Percentiles rank a stretch among this genome's conserved stretches.
These are phyloP conservation scores for Incurvaria masculella DNA, from an alignment of 2,888 invertebrate genomes.

Conservation along the genomic window DNA sequence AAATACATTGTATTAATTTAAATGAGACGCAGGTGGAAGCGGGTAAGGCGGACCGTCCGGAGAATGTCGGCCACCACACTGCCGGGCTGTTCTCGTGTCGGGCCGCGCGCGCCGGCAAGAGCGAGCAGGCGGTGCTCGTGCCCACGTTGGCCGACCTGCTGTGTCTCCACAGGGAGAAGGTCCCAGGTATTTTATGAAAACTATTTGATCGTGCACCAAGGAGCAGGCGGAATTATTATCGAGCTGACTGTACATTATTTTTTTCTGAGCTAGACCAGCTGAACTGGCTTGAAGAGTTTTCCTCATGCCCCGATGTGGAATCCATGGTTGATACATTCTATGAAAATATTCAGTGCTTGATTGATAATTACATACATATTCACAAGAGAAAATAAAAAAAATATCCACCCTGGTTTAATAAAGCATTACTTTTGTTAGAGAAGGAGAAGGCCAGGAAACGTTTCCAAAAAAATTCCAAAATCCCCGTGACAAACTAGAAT, in stretches of 20 bases:
- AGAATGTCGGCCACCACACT: constrained; percentile 32
- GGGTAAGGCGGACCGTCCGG: constrained; percentile 37
- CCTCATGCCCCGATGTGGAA: too few species aligned
- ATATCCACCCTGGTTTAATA: background rate
- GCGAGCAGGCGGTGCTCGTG: constrained; percentile 49
- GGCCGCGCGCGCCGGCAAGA: constrained; percentile 29
- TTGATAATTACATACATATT: background rate
- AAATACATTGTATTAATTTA: too few species aligned
- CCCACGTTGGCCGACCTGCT: constrained; percentile 44
- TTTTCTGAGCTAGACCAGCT: background rate
- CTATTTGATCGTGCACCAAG: too few species aligned
- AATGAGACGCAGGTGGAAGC: too few species aligned
- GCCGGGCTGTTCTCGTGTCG: constrained; percentile 41
- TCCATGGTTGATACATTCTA: background rate
- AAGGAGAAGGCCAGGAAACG: too few species aligned
- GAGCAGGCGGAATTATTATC: background rate
- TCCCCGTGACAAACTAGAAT: too few species aligned
- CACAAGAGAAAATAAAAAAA: background rate
- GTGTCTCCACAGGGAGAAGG: constrained; percentile 44
- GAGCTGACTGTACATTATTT: background rate
- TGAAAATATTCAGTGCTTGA: background rate
- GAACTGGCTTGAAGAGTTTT: too few species aligned
- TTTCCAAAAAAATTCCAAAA: too few species aligned
- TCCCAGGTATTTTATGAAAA: constrained; percentile 32
- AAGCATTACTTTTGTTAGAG: constrained; percentile 40